Percentiles rank a stretch among this genome's conserved stretches.
Evolutionary conservation across 2,888 invertebrate species (phyloP).

Genomic region (Meghimatium bilineatum): DNA sequence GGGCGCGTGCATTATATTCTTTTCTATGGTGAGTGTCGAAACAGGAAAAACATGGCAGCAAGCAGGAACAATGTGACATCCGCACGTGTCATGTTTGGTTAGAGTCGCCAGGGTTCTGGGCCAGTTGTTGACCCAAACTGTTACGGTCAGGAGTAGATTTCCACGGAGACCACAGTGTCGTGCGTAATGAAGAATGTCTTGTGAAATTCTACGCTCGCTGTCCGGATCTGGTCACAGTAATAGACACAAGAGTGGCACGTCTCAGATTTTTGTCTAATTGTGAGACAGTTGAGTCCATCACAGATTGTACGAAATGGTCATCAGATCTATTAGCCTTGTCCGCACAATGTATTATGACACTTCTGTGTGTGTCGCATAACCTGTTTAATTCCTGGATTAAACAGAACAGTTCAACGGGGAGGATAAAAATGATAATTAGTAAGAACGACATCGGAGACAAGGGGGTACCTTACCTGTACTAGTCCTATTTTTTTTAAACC

Average conservation of each 20-base stretch:
- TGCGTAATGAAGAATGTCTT: slow-evolving; percentile 42
- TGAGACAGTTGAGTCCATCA: neutral
- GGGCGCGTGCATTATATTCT: neutral
- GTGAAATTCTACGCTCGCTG: slow-evolving; percentile 21
- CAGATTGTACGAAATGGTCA: neutral
- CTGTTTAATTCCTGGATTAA: no score
- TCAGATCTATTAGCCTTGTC: neutral
- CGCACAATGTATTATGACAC: neutral
- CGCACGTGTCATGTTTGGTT: slow-evolving; percentile 30
- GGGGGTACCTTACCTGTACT: no score
- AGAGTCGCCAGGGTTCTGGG: slow-evolving; percentile 25
- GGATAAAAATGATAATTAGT: no score
- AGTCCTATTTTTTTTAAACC: no score
- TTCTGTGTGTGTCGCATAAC: no score
- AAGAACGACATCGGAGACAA: no score
- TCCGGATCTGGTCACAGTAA: slow-evolving; percentile 8
- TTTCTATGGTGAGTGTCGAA: no score
- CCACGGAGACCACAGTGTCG: slow-evolving; percentile 41
- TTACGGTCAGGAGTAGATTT: slow-evolving; percentile 39
- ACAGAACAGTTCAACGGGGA: no score
- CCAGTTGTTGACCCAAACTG: slow-evolving; percentile 41
- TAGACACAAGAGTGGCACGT: neutral
- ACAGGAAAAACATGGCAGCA: neutral
- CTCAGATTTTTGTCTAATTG: neutral
- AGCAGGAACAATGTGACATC: slow-evolving; percentile 16